Evolutionary conservation across 2,797 vertebrate genomes (phyloP).

Genomic region (Silurus lanzhouensis): DNA sequence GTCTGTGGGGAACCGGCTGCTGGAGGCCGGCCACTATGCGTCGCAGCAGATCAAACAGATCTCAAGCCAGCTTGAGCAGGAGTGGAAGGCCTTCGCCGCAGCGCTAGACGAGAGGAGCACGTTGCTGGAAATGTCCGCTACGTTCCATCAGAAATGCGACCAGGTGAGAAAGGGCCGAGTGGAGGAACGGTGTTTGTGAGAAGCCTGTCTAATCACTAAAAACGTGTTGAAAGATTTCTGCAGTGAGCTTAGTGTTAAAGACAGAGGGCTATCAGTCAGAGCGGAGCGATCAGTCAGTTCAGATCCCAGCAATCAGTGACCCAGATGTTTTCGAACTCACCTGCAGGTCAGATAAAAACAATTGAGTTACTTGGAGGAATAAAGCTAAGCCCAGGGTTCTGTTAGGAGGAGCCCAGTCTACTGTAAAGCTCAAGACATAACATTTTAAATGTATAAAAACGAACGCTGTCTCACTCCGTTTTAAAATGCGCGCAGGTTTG

Average conservation of each 20-base stretch:
- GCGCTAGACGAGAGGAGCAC: slow-evolving; percentile 97
- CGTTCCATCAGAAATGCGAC: slow-evolving; percentile 97
- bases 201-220: neutral
- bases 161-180: slow-evolving; percentile 77
- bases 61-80: slow-evolving; percentile 92
- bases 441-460: neutral
- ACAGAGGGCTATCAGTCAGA: neutral
- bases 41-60: slow-evolving; percentile 99
- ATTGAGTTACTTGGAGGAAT: neutral
- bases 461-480: neutral
- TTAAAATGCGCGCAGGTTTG: neutral
- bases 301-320: neutral
- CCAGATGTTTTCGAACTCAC: neutral
- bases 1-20: slow-evolving; percentile 94
- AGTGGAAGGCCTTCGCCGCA: slow-evolving; percentile 97
- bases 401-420: neutral
- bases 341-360: too few relatives aligned
- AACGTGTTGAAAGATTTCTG: too few relatives aligned
- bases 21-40: slow-evolving; percentile 96
- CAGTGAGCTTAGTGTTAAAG: neutral
- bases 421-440: neutral
- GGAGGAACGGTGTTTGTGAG: too few relatives aligned
- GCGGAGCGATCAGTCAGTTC: neutral
- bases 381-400: neutral
- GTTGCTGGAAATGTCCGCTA: slow-evolving; percentile 93